phyloP scores from a whole-genome alignment of 1,140 invertebrate species.

The Lepidurus arcticus region DNA sequence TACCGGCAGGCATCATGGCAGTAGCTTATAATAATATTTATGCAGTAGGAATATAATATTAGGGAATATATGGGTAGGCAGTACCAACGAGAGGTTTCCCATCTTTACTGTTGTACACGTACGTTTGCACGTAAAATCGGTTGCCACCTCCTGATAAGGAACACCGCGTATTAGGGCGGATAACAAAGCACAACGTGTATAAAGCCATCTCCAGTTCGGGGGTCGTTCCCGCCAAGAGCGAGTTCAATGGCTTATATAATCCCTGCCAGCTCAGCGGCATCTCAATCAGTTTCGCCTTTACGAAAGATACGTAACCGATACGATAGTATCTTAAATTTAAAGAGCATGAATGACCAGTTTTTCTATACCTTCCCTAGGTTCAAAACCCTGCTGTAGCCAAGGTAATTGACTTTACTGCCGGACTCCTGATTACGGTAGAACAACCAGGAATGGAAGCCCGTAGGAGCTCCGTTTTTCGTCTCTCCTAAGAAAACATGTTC shows the following conservation, averaged over 20 bases:
- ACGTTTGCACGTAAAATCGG: constrained; percentile 36
- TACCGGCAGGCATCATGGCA: background rate
- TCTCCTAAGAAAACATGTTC: constrained; percentile 83
- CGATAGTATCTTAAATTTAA: background rate
- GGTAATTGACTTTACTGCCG: constrained; percentile 43
- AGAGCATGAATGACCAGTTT: background rate
- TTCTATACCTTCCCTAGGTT: constrained; percentile 28
- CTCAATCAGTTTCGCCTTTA: constrained; percentile 50
- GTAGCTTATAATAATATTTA: constrained; percentile 58
- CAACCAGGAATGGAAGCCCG: constrained; percentile 63
- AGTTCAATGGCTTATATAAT: constrained; percentile 66
- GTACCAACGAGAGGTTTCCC: constrained; percentile 71
- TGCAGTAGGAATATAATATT: constrained; percentile 49
- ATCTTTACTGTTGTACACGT: constrained; percentile 37
- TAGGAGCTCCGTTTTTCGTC: constrained; percentile 60
- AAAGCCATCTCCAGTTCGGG: constrained; percentile 90
- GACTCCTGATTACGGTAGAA: constrained; percentile 39
- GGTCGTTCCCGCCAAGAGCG: constrained; percentile 81
- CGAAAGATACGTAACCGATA: background rate
- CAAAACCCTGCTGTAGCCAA: constrained; percentile 38
- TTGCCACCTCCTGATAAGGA: constrained; percentile 63
- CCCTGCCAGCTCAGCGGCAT: constrained; percentile 68
- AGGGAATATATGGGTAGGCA: constrained; percentile 55
- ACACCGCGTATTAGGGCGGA: constrained; percentile 62
- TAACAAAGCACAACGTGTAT: constrained; percentile 77